Evolutionary conservation across 2,888 invertebrate species (phyloP).

Genomic region (Athalia rosae): DNA sequence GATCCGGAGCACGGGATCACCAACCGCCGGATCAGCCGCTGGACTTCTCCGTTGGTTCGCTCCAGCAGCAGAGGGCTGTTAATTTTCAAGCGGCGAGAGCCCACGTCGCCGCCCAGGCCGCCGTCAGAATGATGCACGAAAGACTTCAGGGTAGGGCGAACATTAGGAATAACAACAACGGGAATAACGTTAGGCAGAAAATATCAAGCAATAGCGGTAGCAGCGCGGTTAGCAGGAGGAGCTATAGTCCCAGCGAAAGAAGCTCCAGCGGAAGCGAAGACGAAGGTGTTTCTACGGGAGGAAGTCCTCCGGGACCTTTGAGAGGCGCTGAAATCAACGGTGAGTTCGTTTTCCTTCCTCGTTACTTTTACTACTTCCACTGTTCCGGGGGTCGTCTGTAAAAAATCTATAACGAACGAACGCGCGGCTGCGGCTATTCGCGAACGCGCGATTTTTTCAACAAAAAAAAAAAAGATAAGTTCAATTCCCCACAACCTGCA

Average conservation of each 20-base stretch:
- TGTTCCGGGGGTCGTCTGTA: neutral
- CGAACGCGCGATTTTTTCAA: too few relatives aligned
- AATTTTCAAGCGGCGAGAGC: slow-evolving; percentile 26
- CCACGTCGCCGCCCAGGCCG: slow-evolving; percentile 40
- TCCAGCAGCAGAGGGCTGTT: slow-evolving; percentile 68
- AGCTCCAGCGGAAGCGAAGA: slow-evolving; percentile 70
- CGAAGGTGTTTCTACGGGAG: slow-evolving; percentile 70
- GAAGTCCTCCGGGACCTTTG: slow-evolving; percentile 70
- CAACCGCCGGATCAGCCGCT: slow-evolving; percentile 79
- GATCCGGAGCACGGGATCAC: slow-evolving; percentile 47
- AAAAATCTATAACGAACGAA: too few relatives aligned
- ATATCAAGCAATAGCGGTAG: slow-evolving; percentile 58
- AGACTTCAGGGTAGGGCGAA: slow-evolving; percentile 55
- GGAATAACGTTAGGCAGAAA: slow-evolving; percentile 62
- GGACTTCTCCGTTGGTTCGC: slow-evolving; percentile 83
- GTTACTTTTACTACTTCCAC: neutral
- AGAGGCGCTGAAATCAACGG: slow-evolving; percentile 66
- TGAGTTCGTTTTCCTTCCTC: slow-evolving; percentile 54
- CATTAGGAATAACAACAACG: slow-evolving; percentile 66
- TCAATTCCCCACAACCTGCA: too few relatives aligned
- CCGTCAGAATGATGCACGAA: slow-evolving; percentile 61
- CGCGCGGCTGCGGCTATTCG: too few relatives aligned
- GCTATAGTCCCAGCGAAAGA: slow-evolving; percentile 70
- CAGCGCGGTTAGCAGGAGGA: slow-evolving; percentile 59
- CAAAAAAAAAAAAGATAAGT: too few relatives aligned